phyloP scores from a whole-genome alignment of 2,888 invertebrate genomes.

The Ormyrus rosae region DNA sequence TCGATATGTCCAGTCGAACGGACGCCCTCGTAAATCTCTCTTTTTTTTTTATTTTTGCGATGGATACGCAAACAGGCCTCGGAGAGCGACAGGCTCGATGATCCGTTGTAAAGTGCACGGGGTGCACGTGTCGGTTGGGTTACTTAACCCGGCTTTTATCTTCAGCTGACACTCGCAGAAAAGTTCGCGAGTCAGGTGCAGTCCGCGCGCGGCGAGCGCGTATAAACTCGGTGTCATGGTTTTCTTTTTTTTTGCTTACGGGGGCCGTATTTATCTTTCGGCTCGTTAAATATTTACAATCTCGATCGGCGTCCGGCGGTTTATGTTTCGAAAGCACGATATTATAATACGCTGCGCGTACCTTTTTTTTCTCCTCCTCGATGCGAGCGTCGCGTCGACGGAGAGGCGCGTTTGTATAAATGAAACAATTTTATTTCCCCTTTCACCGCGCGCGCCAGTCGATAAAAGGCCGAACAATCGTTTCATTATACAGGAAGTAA shows the following conservation, averaged over 20 bases:
- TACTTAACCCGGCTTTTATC: slow-evolving; percentile 32
- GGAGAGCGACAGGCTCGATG: too few relatives aligned
- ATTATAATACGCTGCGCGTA: not conserved
- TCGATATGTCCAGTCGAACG: too few relatives aligned
- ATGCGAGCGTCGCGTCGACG: too few relatives aligned
- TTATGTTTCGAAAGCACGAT: slow-evolving; percentile 22
- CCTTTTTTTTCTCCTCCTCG: too few relatives aligned
- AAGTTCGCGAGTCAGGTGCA: slow-evolving; percentile 24
- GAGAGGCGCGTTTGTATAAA: too few relatives aligned
- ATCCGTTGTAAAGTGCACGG: too few relatives aligned
- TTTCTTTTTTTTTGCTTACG: not conserved
- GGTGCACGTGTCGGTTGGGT: slow-evolving; percentile 8
- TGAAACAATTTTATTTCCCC: too few relatives aligned
- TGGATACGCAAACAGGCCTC: too few relatives aligned
- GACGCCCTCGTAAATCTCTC: too few relatives aligned
- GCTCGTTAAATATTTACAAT: slow-evolving; percentile 46
- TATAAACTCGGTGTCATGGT: slow-evolving; percentile 27
- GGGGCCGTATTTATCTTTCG: slow-evolving; percentile 16
- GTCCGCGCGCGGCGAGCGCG: not conserved
- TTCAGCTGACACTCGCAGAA: slow-evolving; percentile 39
- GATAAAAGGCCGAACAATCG: not conserved
- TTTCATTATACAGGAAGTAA: not conserved
- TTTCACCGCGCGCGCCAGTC: not conserved
- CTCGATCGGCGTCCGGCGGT: slow-evolving; percentile 38
- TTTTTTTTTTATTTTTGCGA: too few relatives aligned